Percentiles rank a stretch among this genome's conserved stretches.
Conservation (phyloP, 2,888 invertebrate genomes). For the Apodemia hepburni region DNA sequence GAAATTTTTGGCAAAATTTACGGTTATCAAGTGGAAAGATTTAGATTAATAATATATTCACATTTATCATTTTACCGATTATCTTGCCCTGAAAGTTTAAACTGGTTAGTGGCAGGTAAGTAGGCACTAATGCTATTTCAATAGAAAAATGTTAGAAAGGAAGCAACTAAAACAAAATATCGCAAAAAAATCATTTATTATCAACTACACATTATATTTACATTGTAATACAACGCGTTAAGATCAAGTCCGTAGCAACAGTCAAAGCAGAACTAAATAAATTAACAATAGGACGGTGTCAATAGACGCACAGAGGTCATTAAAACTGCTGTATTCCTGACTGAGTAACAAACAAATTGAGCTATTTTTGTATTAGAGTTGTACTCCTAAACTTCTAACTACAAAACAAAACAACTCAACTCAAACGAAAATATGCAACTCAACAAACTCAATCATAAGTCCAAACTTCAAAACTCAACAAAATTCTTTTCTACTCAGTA, state of each 20-base stretch:
- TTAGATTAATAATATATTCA: too few relatives aligned
- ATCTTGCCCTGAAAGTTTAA: too few relatives aligned
- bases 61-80: too few relatives aligned
- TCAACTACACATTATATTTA: conserved; percentile 66
- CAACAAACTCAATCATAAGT: not conserved
- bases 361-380: not conserved
- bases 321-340: conserved; percentile 28
- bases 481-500: conserved; percentile 8
- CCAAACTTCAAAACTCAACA: conserved; percentile 4
- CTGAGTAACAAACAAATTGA: conserved; percentile 17
- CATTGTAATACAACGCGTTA: conserved; percentile 74
- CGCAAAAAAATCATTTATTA: conserved; percentile 70
- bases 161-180: conserved; percentile 35
- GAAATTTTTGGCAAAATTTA: too few relatives aligned
- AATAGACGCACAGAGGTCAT: conserved; percentile 45
- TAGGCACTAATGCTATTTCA: too few relatives aligned
- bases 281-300: conserved; percentile 50
- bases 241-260: conserved; percentile 77
- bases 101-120: too few relatives aligned
- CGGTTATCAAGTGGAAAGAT: too few relatives aligned
- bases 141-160: too few relatives aligned
- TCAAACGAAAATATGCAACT: conserved; percentile 16
- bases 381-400: conserved; percentile 3
- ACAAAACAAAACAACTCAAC: conserved; percentile 8
- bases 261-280: conserved; percentile 70